Conservation (phyloP, 2,113 vertebrate species). For the Coryphaenoides rupestris region DNA sequence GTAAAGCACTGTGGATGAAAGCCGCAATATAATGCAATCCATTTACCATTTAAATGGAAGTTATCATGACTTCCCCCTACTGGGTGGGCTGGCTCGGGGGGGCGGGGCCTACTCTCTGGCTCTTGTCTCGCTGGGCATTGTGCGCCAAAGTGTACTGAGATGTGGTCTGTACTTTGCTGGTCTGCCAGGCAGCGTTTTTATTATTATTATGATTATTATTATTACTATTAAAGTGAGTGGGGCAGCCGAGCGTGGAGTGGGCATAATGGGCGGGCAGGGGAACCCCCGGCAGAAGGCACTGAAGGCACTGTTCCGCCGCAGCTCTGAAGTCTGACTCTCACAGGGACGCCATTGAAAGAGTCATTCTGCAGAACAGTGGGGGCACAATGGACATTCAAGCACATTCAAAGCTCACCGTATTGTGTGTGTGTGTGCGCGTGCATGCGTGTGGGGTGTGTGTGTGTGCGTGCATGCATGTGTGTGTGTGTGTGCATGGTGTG, state of each 20-base stretch:
- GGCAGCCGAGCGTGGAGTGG: constrained; percentile 52
- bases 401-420: no score
- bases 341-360: constrained; percentile 76
- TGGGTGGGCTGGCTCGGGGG: no score
- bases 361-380: constrained; percentile 36
- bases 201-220: no score
- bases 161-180: constrained; percentile 51
- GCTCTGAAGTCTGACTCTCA: constrained; percentile 49
- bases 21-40: no score
- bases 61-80: no score
- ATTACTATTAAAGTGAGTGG: constrained; percentile 59
- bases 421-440: neutral
- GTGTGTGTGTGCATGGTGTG: no score
- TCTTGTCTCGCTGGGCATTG: no score
- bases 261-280: constrained; percentile 44
- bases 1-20: no score
- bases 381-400: constrained; percentile 36
- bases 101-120: no score
- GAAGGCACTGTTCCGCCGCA: no score
- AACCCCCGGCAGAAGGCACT: constrained; percentile 31
- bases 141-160: constrained; percentile 32
- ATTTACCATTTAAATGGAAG: no score
- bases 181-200: constrained; percentile 58
- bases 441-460: neutral
- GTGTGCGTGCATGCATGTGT: no score